Evolutionary conservation across 1,140 invertebrate species (phyloP).

Genomic region (Apis cerana): DNA sequence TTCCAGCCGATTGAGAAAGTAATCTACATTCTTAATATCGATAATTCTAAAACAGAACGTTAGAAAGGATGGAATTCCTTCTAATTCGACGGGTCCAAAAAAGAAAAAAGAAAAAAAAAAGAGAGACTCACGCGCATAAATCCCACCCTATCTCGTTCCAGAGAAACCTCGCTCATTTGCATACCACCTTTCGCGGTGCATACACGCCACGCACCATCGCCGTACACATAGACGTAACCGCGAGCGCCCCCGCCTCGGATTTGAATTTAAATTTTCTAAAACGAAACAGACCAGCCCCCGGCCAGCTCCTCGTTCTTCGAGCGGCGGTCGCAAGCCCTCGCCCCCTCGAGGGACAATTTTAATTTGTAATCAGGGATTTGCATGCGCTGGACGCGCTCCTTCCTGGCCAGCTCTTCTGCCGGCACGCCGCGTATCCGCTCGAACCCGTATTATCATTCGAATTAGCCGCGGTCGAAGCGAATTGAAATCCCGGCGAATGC

Average conservation of each 20-base stretch:
- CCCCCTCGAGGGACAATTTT: slow-evolving; percentile 49
- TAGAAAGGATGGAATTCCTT: no score
- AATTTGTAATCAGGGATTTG: slow-evolving; percentile 67
- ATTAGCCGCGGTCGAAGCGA: slow-evolving; percentile 35
- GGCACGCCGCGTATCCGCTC: slow-evolving; percentile 8
- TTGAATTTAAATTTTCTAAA: slow-evolving; percentile 66
- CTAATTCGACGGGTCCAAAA: not conserved
- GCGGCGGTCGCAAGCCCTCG: slow-evolving; percentile 12
- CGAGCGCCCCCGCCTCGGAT: slow-evolving; percentile 30
- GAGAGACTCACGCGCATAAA: no score
- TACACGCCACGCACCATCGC: not conserved
- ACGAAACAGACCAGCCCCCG: slow-evolving; percentile 45
- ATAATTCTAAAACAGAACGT: no score
- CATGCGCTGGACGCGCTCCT: slow-evolving; percentile 19
- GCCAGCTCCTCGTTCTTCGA: not conserved
- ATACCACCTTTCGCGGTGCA: slow-evolving; percentile 63
- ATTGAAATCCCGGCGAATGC: slow-evolving; percentile 51
- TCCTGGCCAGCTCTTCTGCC: slow-evolving; percentile 1
- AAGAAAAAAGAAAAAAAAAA: not conserved
- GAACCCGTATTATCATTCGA: slow-evolving; percentile 52
- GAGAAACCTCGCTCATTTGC: slow-evolving; percentile 70
- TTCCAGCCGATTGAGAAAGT: no score
- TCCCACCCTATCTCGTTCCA: slow-evolving; percentile 61
- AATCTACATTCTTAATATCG: no score
- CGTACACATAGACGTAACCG: not conserved